Evolutionary conservation across 2,797 vertebrate species (phyloP).

Genomic region (Phaenicophaeus curvirostris): DNA sequence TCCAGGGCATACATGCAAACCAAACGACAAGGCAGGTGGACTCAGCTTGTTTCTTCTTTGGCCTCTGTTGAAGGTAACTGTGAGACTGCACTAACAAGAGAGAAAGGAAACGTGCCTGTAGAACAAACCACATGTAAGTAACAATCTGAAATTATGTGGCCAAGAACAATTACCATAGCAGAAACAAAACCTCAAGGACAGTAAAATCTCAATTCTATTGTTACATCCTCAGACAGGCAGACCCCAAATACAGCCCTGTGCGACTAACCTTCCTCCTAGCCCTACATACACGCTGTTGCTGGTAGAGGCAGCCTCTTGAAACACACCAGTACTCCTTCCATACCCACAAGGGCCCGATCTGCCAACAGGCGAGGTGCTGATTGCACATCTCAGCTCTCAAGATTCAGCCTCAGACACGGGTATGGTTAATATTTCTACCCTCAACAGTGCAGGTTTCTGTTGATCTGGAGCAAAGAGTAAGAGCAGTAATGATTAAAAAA

Average conservation of each 20-base stretch:
- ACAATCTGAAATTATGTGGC: neutral
- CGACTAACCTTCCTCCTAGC: fast-evolving
- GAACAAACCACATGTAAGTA: slow-evolving; percentile 15
- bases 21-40: fast-evolving
- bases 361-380: neutral
- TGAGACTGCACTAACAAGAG: fast-evolving
- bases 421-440: neutral
- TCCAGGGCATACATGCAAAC: neutral
- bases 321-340: neutral
- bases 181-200: neutral
- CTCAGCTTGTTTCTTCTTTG: neutral
- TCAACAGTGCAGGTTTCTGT: neutral
- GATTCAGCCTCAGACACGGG: neutral
- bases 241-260: fast-evolving
- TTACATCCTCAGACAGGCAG: neutral
- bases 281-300: fast-evolving
- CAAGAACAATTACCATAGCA: neutral
- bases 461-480: neutral
- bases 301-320: neutral
- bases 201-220: neutral
- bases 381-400: neutral
- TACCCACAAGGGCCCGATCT: neutral
- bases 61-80: neutral
- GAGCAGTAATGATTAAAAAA: neutral
- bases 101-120: neutral